Conservation (phyloP, 2,113 vertebrate genomes). For the Chunga burmeisteri region DNA sequence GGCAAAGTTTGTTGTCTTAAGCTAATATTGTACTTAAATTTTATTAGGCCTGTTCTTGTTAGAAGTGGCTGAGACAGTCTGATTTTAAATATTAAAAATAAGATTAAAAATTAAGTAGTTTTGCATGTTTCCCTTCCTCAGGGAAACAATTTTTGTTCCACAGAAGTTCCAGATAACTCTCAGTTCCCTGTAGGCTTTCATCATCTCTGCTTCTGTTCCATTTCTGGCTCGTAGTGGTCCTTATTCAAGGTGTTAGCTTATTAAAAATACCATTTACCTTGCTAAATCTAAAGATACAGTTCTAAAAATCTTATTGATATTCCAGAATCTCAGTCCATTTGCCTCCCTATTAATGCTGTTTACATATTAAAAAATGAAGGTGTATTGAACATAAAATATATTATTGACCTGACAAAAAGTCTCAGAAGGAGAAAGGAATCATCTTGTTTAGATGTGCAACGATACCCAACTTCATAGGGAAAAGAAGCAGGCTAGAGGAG, state of each 20-base stretch:
- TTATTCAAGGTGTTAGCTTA: background rate
- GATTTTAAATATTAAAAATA: slow-evolving; percentile 42
- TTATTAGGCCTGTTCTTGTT: background rate
- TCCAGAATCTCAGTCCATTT: background rate
- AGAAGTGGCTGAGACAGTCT: background rate
- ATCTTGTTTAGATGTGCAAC: background rate
- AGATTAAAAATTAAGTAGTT: slow-evolving; percentile 16
- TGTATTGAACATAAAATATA: background rate
- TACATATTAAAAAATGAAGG: background rate
- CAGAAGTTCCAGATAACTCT: background rate
- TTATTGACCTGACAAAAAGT: background rate
- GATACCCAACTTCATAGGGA: background rate
- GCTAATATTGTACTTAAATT: background rate
- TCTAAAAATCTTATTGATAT: background rate
- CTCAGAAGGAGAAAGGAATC: background rate
- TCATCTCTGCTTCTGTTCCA: background rate
- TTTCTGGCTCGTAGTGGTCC: background rate
- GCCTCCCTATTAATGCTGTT: background rate
- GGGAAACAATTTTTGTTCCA: background rate
- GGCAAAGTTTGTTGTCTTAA: background rate
- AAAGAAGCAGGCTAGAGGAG: background rate
- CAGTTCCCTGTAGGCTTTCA: background rate
- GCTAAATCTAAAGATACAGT: background rate
- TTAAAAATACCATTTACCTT: background rate
- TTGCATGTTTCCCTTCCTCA: background rate